These are phyloP conservation scores for Dione juno DNA, from an alignment of 2,888 invertebrate genomes.

Conservation along the genomic window DNA sequence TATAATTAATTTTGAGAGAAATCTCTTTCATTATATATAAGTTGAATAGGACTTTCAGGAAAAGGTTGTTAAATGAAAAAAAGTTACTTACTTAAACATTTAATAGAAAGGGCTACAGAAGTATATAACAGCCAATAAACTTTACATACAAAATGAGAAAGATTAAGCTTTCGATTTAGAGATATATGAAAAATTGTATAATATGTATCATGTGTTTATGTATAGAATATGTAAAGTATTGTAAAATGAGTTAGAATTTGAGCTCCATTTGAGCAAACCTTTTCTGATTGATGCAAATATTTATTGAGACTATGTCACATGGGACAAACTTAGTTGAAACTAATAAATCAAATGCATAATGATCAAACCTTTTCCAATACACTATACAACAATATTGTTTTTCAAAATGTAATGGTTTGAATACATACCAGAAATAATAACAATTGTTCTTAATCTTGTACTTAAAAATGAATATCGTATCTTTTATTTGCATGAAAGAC, in stretches of 20 bases:
- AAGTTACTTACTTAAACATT: conserved; percentile 28
- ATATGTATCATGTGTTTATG: conserved; percentile 19
- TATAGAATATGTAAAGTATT: conserved; percentile 9
- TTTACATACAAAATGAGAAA: conserved; percentile 28
- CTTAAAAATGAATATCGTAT: conserved; percentile 1
- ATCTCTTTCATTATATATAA: neutral
- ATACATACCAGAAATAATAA: neutral
- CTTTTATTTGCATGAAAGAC: no score
- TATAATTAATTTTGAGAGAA: no score
- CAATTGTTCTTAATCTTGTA: neutral
- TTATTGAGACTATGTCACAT: neutral
- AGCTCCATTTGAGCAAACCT: conserved; percentile 26
- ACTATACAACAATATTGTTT: conserved; percentile 4
- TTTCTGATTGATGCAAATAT: conserved; percentile 17
- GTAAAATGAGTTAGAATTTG: conserved; percentile 24
- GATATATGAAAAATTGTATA: conserved; percentile 20
- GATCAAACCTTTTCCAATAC: neutral
- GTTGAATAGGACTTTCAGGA: neutral
- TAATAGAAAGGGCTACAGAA: conserved; percentile 37
- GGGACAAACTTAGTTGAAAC: conserved; percentile 9
- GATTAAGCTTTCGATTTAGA: conserved; percentile 17
- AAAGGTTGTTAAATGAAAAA: conserved; percentile 16
- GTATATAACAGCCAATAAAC: conserved; percentile 26
- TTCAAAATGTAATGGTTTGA: neutral
- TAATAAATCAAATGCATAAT: conserved; percentile 11